Evolutionary conservation across 2,113 vertebrate species (phyloP).

Genomic region (Silurus meridionalis): DNA sequence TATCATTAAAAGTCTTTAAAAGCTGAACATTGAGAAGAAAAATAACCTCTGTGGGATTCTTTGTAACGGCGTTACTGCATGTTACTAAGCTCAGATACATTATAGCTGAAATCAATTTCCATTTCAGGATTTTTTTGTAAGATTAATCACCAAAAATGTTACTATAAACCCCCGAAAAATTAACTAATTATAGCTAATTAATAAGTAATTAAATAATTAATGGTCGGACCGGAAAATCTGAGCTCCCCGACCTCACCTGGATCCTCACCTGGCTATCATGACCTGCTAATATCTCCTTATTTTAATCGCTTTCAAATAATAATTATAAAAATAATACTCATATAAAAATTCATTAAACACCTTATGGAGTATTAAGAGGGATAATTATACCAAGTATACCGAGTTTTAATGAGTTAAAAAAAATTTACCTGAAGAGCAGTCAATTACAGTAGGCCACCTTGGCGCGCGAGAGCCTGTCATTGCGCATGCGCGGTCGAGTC

Average conservation of each 20-base stretch:
- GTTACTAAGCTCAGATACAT: neutral
- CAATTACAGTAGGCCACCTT: neutral
- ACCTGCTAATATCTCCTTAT: neutral
- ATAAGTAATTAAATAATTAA: neutral
- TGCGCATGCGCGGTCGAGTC: slow-evolving; percentile 15
- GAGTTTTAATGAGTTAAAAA: no score
- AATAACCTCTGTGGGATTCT: neutral
- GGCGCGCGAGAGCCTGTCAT: neutral
- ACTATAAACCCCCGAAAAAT: neutral
- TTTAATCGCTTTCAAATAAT: neutral
- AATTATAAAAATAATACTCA: neutral
- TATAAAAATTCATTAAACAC: neutral
- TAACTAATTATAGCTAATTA: neutral
- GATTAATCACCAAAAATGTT: neutral
- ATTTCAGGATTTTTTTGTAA: neutral
- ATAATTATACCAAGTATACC: neutral
- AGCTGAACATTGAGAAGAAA: no score
- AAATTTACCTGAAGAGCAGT: neutral
- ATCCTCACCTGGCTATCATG: neutral
- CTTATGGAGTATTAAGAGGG: no score
- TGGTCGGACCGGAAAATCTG: neutral
- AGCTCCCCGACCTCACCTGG: neutral
- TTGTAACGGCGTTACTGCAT: neutral
- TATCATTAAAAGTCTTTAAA: no score
- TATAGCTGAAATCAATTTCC: neutral